These are phyloP conservation scores for Falco biarmicus DNA, from an alignment of 2,797 vertebrate genomes.

Conservation along the genomic window DNA sequence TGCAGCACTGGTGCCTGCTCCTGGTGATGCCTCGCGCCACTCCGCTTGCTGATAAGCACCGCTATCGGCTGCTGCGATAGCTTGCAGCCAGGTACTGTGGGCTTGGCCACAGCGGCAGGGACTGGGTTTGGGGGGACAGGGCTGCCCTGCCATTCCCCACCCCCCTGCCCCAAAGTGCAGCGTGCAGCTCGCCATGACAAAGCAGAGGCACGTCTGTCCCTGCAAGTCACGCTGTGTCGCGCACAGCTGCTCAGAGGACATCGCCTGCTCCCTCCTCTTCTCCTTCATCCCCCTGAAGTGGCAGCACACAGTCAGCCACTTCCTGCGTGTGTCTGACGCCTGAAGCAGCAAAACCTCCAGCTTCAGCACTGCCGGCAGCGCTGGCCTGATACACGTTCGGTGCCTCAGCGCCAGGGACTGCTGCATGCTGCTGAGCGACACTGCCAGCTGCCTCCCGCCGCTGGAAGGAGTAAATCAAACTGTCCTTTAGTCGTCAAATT, in stretches of 20 bases:
- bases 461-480: neutral
- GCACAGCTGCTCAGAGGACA: neutral
- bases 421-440: neutral
- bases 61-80: neutral
- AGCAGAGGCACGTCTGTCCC: neutral
- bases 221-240: neutral
- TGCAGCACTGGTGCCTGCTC: neutral
- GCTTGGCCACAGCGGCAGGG: neutral
- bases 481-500: neutral
- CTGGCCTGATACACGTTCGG: fast-evolving
- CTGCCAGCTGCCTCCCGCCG: neutral
- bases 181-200: fast-evolving
- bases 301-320: fast-evolving
- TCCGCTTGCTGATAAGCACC: neutral
- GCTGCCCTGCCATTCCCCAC: neutral
- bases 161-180: neutral
- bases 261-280: fast-evolving
- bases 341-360: neutral
- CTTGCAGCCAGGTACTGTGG: fast-evolving
- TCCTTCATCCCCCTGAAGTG: neutral
- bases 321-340: neutral
- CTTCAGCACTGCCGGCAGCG: neutral
- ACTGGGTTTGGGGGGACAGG: neutral
- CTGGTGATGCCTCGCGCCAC: neutral
- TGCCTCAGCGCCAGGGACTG: fast-evolving